A percentile compares a stretch with the other conserved stretches of the same genome.
Conservation (phyloP, 2,888 invertebrate species). For the Strigamia maritima region DNA sequence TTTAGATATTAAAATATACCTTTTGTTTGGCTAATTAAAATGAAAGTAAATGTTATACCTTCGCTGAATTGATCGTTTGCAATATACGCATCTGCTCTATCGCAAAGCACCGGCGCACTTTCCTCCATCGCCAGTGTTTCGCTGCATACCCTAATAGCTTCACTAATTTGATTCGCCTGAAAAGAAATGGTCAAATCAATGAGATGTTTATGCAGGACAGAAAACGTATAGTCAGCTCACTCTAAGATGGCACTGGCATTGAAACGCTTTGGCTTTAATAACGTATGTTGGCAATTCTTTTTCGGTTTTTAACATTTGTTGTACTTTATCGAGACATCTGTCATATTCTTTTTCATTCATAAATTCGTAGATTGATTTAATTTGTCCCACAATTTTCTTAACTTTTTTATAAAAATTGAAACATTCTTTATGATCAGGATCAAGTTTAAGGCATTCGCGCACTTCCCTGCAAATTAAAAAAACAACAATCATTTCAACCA, state of each 20-base stretch:
- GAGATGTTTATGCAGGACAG: neutral
- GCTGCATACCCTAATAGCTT: slow-evolving; percentile 74
- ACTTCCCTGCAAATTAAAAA: slow-evolving; percentile 65
- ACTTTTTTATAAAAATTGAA: slow-evolving; percentile 94
- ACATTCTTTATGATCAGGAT: slow-evolving; percentile 96
- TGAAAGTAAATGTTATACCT: slow-evolving; percentile 52
- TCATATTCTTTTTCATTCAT: slow-evolving; percentile 63
- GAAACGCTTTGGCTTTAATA: slow-evolving; percentile 69
- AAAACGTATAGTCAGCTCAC: slow-evolving; percentile 50
- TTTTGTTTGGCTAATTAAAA: slow-evolving; percentile 39
- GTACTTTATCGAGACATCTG: slow-evolving; percentile 68
- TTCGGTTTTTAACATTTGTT: slow-evolving; percentile 57
- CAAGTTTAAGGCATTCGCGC: slow-evolving; percentile 91
- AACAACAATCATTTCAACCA: too few relatives aligned
- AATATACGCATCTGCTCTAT: slow-evolving; percentile 87
- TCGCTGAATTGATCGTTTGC: slow-evolving; percentile 88
- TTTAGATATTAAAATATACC: too few relatives aligned
- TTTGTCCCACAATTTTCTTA: slow-evolving; percentile 82
- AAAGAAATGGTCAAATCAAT: neutral
- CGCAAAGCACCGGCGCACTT: slow-evolving; percentile 76
- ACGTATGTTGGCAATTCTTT: neutral
- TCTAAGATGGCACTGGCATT: slow-evolving; percentile 70
- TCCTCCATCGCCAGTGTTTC: slow-evolving; percentile 71
- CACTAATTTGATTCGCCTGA: slow-evolving; percentile 66
- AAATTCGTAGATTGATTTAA: slow-evolving; percentile 54